These are phyloP conservation scores for Phalloptychus januarius DNA, from an alignment of 2,797 vertebrate species.

Conservation along the genomic window DNA sequence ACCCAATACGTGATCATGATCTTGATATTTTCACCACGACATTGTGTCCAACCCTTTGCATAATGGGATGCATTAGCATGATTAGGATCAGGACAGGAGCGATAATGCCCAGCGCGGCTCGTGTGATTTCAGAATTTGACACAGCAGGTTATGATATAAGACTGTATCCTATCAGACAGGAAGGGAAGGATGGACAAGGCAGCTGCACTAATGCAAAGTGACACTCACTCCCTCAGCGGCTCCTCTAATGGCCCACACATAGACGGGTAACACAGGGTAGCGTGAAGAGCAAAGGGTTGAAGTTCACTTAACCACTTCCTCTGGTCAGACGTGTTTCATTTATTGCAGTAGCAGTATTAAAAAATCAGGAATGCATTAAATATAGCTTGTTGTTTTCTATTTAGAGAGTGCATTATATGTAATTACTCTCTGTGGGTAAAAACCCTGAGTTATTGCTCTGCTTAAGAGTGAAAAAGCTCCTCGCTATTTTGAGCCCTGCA, in stretches of 20 bases:
- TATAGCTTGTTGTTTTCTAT: slow-evolving; percentile 3
- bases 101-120: slow-evolving; percentile 28
- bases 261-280: slow-evolving; percentile 40
- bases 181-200: slow-evolving; percentile 44
- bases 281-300: slow-evolving; percentile 64
- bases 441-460: slow-evolving; percentile 6
- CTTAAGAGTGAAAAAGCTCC: slow-evolving; percentile 18
- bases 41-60: slow-evolving; percentile 38
- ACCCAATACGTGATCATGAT: slow-evolving; percentile 20
- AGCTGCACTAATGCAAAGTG: slow-evolving; percentile 67
- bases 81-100: slow-evolving; percentile 45
- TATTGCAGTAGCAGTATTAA: slow-evolving; percentile 24
- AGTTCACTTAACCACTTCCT: slow-evolving; percentile 45
- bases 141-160: slow-evolving; percentile 56
- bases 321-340: slow-evolving; percentile 20
- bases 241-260: slow-evolving; percentile 68
- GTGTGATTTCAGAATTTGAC: slow-evolving; percentile 57
- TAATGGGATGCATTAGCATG: slow-evolving; percentile 48
- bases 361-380: slow-evolving; percentile 7
- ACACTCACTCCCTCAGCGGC: slow-evolving; percentile 69
- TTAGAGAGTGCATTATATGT: slow-evolving; percentile 13
- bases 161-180: slow-evolving; percentile 62
- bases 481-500: slow-evolving; percentile 30
- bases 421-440: slow-evolving; percentile 2
- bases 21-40: slow-evolving; percentile 36